Evolutionary conservation across 2,113 vertebrate genomes (phyloP).

Genomic region (Pristiophorus japonicus): DNA sequence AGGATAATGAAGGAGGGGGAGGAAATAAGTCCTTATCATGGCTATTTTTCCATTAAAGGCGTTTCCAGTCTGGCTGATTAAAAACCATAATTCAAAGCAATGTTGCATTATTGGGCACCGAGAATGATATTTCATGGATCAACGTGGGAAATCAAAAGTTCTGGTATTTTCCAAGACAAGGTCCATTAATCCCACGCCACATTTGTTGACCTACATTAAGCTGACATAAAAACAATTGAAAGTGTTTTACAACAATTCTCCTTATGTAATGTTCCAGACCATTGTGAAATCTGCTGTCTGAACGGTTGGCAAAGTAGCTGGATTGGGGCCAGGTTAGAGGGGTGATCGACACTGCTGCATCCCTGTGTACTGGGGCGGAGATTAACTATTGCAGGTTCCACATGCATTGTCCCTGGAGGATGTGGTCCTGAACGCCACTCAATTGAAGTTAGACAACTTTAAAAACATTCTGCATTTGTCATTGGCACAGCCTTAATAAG

Average conservation of each 20-base stretch:
- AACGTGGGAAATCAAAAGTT: not conserved
- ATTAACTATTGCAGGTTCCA: not conserved
- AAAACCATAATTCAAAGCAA: not conserved
- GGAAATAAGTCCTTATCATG: not conserved
- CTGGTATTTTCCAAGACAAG: not conserved
- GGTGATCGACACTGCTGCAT: not conserved
- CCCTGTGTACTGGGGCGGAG: not conserved
- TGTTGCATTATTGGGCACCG: not conserved
- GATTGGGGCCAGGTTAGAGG: not conserved
- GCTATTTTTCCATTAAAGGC: conserved; percentile 9
- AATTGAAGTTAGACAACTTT: not conserved
- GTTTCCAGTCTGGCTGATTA: not conserved
- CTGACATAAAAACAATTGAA: conserved; percentile 1
- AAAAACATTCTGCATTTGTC: not conserved
- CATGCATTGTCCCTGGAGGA: not conserved
- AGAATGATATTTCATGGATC: conserved; percentile 6
- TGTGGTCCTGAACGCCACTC: not conserved
- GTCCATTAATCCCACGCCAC: not conserved
- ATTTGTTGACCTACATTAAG: not conserved
- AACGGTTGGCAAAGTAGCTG: no score
- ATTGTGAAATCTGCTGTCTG: no score
- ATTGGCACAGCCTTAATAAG: not conserved
- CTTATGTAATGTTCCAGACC: not conserved
- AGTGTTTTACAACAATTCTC: not conserved
- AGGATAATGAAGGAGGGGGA: not conserved